Base-by-base conservation (phyloP, 2,797 vertebrate species). In the Spheniscus humboldti region DNA sequence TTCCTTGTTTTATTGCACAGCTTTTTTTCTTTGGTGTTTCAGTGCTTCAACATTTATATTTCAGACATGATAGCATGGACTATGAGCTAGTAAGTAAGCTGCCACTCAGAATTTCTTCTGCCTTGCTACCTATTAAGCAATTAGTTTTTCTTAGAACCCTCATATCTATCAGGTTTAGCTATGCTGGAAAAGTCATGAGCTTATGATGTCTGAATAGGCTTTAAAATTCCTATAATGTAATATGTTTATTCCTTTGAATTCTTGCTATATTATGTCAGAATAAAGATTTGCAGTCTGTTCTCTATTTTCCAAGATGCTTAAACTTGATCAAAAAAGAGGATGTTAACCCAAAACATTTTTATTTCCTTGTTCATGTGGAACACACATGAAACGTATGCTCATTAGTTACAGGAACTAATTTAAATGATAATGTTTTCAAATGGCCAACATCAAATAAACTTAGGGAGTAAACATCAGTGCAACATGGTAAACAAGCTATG, bases 381-480 rank as follows among this genome's bases (percentile, higher is more conserved):
- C 23, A 95, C 50, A 50, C 30, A 59, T 76, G 78, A 97, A 97
- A 95, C 95, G 96, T 95, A 97, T 89, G 90, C 66, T 97, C 79
- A 91, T 98, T 98, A 97, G 86, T 98, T 97, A 97, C 94, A 95
- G 82, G 64, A 93, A 93, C 62, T 97, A 96, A 97, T 98, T 98
- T 97, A 97, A 97, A 97, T 97, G 75, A 96, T 97, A 97, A 96
- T 96, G 52, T 97, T 97, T 98, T 98, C 93, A 97, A 97, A 97
- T 95, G 82, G 55, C 81, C 82, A 92, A 91, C 86, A 97, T 97
- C 96, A 98, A 97, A 96, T 98, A 97, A 97, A 98, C 75, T 75
- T 89, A 68, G 39, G 86, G 74, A 97, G 43, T 89, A 97, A 97
- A 97, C 91, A 97, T 94, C 93, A 95, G 64, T 66, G 93, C 81